Conservation (phyloP, 2,888 invertebrate species). For the Sarcophaga variegata region DNA sequence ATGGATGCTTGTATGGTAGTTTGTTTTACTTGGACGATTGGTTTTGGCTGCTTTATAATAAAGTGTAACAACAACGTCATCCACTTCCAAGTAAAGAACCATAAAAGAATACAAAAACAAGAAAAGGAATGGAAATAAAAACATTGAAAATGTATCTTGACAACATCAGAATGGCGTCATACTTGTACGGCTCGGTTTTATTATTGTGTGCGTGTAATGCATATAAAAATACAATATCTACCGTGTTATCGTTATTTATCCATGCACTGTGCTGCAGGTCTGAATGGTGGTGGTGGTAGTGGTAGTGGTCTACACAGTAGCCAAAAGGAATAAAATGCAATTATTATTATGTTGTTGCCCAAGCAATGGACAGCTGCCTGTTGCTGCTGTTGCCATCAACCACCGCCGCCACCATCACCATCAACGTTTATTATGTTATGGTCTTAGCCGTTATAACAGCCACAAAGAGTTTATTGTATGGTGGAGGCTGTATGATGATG, state of each 20-base stretch:
- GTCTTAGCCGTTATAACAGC: not conserved
- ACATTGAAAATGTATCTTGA: slow-evolving; percentile 32
- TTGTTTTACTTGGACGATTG: slow-evolving; percentile 6
- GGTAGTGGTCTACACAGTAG: slow-evolving; percentile 53
- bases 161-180: slow-evolving; percentile 59
- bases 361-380: slow-evolving; percentile 55
- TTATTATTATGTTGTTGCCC: slow-evolving; percentile 67
- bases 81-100: not conserved
- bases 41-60: slow-evolving; percentile 20
- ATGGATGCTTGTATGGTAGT: slow-evolving; percentile 15
- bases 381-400: not conserved
- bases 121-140: slow-evolving; percentile 17
- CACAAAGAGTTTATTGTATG: not conserved
- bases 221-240: too few relatives aligned
- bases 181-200: not conserved
- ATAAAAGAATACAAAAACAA: not conserved
- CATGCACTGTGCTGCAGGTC: slow-evolving; percentile 41
- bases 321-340: slow-evolving; percentile 65
- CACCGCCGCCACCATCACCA: slow-evolving; percentile 1
- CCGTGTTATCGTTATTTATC: not conserved
- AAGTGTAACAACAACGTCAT: slow-evolving; percentile 41
- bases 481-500: too few relatives aligned
- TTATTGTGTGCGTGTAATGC: not conserved
- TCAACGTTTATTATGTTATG: slow-evolving; percentile 37
- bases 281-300: too few relatives aligned